These are phyloP conservation scores for Kryptopterus vitreolus DNA, from an alignment of 2,797 vertebrate genomes.

Conservation along the genomic window DNA sequence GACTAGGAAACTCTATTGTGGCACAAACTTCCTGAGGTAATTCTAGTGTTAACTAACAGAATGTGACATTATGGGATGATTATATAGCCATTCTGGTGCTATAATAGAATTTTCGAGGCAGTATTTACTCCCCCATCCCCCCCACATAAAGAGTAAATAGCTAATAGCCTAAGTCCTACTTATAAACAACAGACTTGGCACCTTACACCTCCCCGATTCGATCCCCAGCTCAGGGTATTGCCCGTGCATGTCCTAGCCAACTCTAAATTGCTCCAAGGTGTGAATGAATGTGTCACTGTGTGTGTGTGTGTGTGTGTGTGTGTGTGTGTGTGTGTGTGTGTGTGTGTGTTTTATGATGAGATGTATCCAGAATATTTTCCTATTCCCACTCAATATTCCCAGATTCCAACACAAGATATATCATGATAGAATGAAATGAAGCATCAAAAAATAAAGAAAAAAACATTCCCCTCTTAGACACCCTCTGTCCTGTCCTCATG, in stretches of 20 bases:
- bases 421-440: neutral
- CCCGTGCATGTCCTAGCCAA: neutral
- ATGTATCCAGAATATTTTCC: neutral
- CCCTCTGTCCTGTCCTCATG: no score
- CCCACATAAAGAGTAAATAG: neutral
- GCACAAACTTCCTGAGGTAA: neutral
- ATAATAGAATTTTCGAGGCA: neutral
- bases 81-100: neutral
- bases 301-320: neutral
- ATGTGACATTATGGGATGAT: neutral
- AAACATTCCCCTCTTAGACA: neutral
- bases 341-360: neutral
- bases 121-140: no score
- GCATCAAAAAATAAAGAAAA: no score
- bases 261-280: constrained; percentile 7
- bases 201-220: neutral
- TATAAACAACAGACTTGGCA: neutral
- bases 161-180: neutral
- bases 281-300: neutral
- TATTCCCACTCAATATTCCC: neutral
- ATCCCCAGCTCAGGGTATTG: neutral
- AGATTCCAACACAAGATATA: neutral
- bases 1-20: neutral
- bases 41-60: neutral
- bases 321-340: neutral